Base-by-base conservation (phyloP, 2,888 invertebrate genomes). In the Troilus luridus region DNA sequence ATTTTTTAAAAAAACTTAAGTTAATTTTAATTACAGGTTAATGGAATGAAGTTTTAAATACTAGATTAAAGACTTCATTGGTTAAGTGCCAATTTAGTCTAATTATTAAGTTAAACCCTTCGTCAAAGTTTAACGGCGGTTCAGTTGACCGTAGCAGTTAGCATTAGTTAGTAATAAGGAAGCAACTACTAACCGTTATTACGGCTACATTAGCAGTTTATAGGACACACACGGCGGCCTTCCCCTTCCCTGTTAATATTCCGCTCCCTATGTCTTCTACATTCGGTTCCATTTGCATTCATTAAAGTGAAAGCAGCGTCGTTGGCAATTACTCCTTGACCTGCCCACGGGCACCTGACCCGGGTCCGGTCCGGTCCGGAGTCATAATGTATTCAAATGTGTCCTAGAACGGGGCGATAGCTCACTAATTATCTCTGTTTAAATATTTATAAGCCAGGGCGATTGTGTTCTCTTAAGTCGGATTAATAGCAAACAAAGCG, bases 251-350 rank as follows among this genome's bases (percentile, higher is more conserved):
- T 54, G 21, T 85, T 85, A 85, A 85, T 85, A 85, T 85, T 85
- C 85, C 19, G 85, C 12, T 41, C 10, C 56, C 41, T 41, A 56
- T 58, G 56, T 58, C 56, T 56, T 85, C 85, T 58, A 56, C 56
- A 85, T 85, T 85, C 56, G 85, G 54, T 85, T 85, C 85, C 85
- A 85, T 85, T 85, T 85, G 85, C 85, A 85, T 85, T 58, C 56
- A 85, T 85, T 85, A 85, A 58, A 58, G 56, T 85, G 56, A n/a
- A 85, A 85, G n/a, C 12, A 56, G 85, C 7, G 85, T 85, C 85
- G 27, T 77, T 77, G 9, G 72, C 72, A 77, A 85, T 85, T 85
- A 56, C 85, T 56, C 56, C 85, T 85, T 58, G 56, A 85, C 85
- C n/a, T 56, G 56, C 0, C 21, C 56, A 11, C n/a, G 6, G 56